Percentiles rank a stretch among this genome's conserved stretches.
These are phyloP conservation scores for Keiferia lycopersicella DNA, from an alignment of 2,888 invertebrate species.

Conservation along the genomic window DNA sequence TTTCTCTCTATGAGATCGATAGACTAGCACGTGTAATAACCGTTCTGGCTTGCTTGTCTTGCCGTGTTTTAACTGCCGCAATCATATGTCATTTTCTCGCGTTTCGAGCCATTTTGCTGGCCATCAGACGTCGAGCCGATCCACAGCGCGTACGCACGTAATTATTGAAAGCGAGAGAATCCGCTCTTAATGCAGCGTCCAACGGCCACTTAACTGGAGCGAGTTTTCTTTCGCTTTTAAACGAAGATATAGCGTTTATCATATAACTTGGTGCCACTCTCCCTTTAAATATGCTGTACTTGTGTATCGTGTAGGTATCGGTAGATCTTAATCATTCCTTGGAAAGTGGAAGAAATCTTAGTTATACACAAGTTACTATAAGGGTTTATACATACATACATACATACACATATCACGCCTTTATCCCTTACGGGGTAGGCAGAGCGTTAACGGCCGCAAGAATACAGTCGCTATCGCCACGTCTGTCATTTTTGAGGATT, in stretches of 20 bases:
- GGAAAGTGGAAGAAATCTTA: not conserved
- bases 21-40: conserved; percentile 47
- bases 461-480: too few relatives aligned
- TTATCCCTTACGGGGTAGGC: too few relatives aligned
- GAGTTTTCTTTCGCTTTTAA: conserved; percentile 40
- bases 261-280: conserved; percentile 27
- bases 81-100: conserved; percentile 70
- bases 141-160: conserved; percentile 49
- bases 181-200: conserved; percentile 44
- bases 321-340: conserved; percentile 10
- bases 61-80: conserved; percentile 67
- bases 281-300: conserved; percentile 23
- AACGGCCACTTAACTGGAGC: conserved; percentile 36
- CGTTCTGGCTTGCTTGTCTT: conserved; percentile 54
- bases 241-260: conserved; percentile 31
- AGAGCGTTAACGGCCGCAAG: too few relatives aligned
- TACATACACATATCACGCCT: too few relatives aligned
- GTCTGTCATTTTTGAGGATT: too few relatives aligned
- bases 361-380: not conserved
- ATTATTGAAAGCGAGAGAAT: conserved; percentile 60
- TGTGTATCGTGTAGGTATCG: conserved; percentile 17
- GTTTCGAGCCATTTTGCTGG: conserved; percentile 63
- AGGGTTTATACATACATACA: not conserved
- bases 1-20: conserved; percentile 36
- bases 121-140: conserved; percentile 51